Percentiles rank a stretch among this genome's conserved stretches.
Conservation (phyloP, 2,797 vertebrate species). For the Myotis findleyi region DNA sequence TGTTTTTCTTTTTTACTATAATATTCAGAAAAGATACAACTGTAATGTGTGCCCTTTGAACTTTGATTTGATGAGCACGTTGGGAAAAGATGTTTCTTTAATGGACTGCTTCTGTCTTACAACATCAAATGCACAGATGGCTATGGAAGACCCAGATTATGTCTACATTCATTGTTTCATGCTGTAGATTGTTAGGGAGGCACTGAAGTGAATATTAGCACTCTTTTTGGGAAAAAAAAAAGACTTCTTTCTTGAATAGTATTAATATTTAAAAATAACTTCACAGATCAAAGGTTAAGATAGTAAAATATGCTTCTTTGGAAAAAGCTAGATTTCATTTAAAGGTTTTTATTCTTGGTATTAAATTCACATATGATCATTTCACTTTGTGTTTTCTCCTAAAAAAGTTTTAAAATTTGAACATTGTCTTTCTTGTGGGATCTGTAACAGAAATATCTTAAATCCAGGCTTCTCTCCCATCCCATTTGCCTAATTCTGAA, state of each 20-base stretch:
- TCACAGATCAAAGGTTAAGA: not conserved
- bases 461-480: not conserved
- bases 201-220: not conserved
- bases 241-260: not conserved
- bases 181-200: not conserved
- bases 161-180: fast-evolving
- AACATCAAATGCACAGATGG: not conserved
- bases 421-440: not conserved
- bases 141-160: not conserved
- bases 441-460: not conserved
- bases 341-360: constrained; percentile 5
- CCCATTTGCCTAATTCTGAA: not conserved
- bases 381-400: not conserved
- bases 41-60: not conserved
- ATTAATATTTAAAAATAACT: constrained; percentile 3
- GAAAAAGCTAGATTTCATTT: not conserved
- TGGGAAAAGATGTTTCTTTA: not conserved
- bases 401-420: not conserved
- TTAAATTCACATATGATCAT: not conserved
- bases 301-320: not conserved
- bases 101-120: not conserved
- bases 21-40: not conserved
- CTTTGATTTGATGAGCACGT: not conserved
- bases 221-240: not conserved
- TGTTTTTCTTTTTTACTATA: constrained; percentile 28